Evolutionary conservation across 2,113 vertebrate species (phyloP), one percentile per base, ranked within the genome.

Genomic region (Butorides virescens): DNA sequence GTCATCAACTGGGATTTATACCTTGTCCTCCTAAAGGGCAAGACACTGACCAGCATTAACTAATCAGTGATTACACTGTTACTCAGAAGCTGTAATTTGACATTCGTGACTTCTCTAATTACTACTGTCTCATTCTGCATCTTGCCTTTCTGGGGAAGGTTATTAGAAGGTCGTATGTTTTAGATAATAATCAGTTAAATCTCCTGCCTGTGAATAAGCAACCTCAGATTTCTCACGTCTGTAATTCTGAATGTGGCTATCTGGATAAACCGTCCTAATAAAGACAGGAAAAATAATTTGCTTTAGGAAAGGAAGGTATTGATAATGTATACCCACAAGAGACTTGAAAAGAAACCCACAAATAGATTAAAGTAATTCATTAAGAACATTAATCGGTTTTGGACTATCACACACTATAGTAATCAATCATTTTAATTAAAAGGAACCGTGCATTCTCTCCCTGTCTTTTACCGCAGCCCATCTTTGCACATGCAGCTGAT

Each of bases 391-490:
- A 86, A 72, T 96, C 86, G 80, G 92, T 95, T 94, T 67, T 29
- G 27, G 78, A 92, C 62, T 90, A 92, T 76, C 59, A 84, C 22
- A 93, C 59, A 29, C 37, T 42, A 71, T 90, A 76, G 25, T 74
- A 96, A 94, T 95, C 59, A 83, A 94, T 96, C 82, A 88, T 94
- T 97, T 96, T 96, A 97, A 97, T 96, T 91, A 97, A 92, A 85
- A 96, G 55, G 59, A 97, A 63, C 49, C 3, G 1, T 82, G 73
- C 27, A 65, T 91, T 90, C 86, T 94, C 61, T 49, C 18, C 42
- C 50, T 61, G 65, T 61, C 56, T 91, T 93, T 91, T 71, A 87
- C 46, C 66, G 65, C 52, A 67, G 72, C 80, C 53, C 68, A 77
- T 95, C 88, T 87, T 85, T 65, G 71, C 58, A 81, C 50, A 83